phyloP scores from a whole-genome alignment of 2,888 invertebrate genomes.

The Didymodactylos carnosus region DNA sequence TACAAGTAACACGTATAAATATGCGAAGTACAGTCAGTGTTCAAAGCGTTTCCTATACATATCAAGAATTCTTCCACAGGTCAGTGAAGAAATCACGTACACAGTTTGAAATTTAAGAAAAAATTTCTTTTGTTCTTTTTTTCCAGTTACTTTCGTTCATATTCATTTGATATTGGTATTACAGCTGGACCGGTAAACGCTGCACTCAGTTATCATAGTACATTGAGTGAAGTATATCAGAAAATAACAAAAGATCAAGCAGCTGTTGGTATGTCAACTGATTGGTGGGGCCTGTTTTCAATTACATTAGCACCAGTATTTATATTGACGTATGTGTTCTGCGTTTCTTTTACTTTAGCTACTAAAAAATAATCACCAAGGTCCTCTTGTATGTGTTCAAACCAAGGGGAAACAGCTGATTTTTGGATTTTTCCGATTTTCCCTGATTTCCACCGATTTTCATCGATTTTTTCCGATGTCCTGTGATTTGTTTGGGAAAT shows the following conservation, averaged over 20 bases:
- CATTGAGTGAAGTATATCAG: neutral
- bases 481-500: no score
- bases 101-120: neutral
- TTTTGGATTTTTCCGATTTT: no score
- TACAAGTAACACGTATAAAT: neutral
- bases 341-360: no score
- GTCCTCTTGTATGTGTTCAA: no score
- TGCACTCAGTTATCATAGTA: neutral
- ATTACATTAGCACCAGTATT: neutral
- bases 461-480: no score
- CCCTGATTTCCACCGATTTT: no score
- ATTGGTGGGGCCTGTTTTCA: neutral
- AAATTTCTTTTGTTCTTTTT: neutral
- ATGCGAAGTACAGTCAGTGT: neutral
- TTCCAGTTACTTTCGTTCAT: neutral
- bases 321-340: neutral
- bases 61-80: neutral
- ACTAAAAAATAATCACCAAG: no score
- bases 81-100: neutral
- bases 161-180: neutral
- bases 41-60: neutral
- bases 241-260: neutral
- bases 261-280: neutral
- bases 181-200: neutral
- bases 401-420: no score